Evolutionary conservation across 2,113 vertebrate species (phyloP), one percentile per base, ranked within the genome.

Genomic region (Osmerus mordax): DNA sequence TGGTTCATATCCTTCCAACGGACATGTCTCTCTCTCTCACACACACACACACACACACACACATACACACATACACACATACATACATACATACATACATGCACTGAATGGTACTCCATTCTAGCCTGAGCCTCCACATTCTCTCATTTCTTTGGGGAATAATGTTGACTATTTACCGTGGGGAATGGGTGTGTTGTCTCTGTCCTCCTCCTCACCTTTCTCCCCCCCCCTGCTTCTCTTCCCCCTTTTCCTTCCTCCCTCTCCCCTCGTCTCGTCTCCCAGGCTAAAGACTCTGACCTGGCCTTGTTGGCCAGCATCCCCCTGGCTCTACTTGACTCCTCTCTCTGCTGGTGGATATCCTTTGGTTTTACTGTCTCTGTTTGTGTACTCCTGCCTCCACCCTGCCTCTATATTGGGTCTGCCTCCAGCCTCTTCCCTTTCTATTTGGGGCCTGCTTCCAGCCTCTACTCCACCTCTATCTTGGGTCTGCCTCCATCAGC

Each of bases 331-430:
- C 94, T 96, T 89, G 94, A 95, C 85, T 95, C 93, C 78, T 94
- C 92, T 91, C 88, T 95, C n/a, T 95, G 94, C 91, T 95, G 95
- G 95, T 95, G 94, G 94, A 95, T 95, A 95, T 95, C 94, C 95
- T 95, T 94, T 92, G 80, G 74, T 88, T 78, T 72, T 69, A 81
- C 67, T 85, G 53, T 63, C 52, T 67, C 56, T 58, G 32, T 56
- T 54, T 65, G 36, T 54, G 47, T 62, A 8, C 61, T 41, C 64
- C 21, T 60, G 71, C 72, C 74, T 75, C 77, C 77, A 78, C 29
- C 18, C 67, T 77, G 32, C 69, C 75, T n/a, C 74, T 41, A 15
- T 74, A 70, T 79, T 61, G 68, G 72, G 16, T 21, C 29, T 82
- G 59, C 32, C 61, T 66, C 80, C 71, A 81, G 71, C 74, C 74